Conservation (phyloP, 1,140 invertebrate species). For the Bradysia coprophila region DNA sequence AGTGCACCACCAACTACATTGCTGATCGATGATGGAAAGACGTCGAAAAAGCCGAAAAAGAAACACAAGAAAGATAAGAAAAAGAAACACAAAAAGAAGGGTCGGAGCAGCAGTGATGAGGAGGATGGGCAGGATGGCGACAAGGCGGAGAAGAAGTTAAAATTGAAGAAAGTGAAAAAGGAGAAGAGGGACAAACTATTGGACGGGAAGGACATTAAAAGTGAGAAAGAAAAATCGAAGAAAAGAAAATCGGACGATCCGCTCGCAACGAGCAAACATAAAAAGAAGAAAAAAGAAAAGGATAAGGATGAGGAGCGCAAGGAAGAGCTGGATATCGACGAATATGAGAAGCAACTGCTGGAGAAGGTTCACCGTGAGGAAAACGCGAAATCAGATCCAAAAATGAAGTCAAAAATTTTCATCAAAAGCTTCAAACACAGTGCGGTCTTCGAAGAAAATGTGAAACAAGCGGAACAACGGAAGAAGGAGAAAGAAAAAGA, state of each 20-base stretch:
- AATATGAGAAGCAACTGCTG: conserved; percentile 2
- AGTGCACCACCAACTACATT: conserved; percentile 32
- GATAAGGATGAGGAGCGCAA: conserved; percentile 24
- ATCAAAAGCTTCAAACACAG: conserved; percentile 49
- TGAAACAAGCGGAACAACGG: conserved; percentile 37
- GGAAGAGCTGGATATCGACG: conserved; percentile 1
- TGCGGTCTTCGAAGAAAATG: conserved; percentile 40
- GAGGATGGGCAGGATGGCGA: conserved; percentile 24
- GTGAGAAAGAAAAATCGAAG: conserved; percentile 12
- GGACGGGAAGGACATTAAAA: conserved; percentile 10
- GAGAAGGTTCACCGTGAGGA: conserved; percentile 8
- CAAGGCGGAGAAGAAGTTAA: conserved; percentile 23
- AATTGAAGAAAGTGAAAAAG: conserved; percentile 14
- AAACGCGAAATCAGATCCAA: conserved; percentile 6
- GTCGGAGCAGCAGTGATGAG: conserved; percentile 28
- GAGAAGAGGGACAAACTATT: conserved; percentile 8
- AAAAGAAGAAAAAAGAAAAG: conserved; percentile 18
- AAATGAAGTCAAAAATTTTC: conserved; percentile 24
- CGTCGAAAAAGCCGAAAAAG: conserved; percentile 26
- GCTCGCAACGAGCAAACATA: not conserved
- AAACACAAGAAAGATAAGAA: conserved; percentile 28
- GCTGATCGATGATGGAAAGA: conserved; percentile 13
- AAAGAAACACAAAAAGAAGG: conserved; percentile 34
- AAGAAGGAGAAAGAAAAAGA: conserved; percentile 35
- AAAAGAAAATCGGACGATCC: not conserved